phyloP scores from a whole-genome alignment of 2,797 vertebrate genomes.

The Argentina silus region DNA sequence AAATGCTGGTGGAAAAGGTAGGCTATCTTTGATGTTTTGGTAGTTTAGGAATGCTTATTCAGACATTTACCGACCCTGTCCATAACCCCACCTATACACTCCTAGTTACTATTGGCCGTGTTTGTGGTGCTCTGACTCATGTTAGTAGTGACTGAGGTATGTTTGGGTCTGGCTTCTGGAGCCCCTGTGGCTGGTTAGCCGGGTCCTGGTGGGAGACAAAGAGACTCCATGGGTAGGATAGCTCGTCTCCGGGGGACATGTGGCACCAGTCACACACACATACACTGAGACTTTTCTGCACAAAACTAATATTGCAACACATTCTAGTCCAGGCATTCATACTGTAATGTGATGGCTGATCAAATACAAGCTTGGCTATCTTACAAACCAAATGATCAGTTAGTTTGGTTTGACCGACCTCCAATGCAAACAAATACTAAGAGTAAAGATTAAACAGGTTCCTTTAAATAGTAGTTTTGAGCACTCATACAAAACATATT shows the following conservation, averaged over 20 bases:
- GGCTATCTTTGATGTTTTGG: slow-evolving; percentile 47
- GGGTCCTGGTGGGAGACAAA: slow-evolving; percentile 51
- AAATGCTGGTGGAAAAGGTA: slow-evolving; percentile 51
- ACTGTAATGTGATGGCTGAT: too few species aligned
- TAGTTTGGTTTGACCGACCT: too few species aligned
- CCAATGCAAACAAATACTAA: too few species aligned
- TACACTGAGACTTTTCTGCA: slow-evolving; percentile 22
- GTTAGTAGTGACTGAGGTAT: slow-evolving; percentile 49
- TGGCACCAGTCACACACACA: slow-evolving; percentile 42
- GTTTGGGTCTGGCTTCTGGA: slow-evolving; percentile 53
- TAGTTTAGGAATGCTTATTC: slow-evolving; percentile 48
- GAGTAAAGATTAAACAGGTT: too few species aligned
- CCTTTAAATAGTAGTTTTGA: too few species aligned
- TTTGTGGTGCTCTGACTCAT: slow-evolving; percentile 15
- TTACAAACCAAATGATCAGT: too few species aligned
- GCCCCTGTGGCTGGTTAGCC: slow-evolving; percentile 60
- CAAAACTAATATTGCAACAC: neutral
- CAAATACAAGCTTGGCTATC: too few species aligned
- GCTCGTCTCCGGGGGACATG: slow-evolving; percentile 39
- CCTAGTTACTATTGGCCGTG: slow-evolving; percentile 27
- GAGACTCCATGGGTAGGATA: slow-evolving; percentile 41
- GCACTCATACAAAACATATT: too few species aligned
- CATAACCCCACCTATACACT: slow-evolving; percentile 20
- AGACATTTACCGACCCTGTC: neutral
- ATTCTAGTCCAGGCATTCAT: too few species aligned